These are phyloP conservation scores for Zaprionus bogoriensis DNA, from an alignment of 2,888 invertebrate genomes.

Conservation along the genomic window DNA sequence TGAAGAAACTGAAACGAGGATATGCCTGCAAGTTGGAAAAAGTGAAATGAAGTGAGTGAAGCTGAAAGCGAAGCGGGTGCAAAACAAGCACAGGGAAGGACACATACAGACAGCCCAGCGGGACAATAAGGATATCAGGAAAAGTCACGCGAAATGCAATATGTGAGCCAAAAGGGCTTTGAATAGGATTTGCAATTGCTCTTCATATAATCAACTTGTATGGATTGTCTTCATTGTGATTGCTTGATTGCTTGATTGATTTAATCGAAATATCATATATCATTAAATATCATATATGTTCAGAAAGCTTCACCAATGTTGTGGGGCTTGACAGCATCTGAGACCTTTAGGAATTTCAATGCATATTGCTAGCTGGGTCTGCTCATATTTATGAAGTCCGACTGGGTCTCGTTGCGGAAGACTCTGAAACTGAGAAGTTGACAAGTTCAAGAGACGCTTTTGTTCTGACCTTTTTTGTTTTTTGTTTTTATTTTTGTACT, in stretches of 20 bases:
- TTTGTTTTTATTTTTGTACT: constrained; percentile 53
- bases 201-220: too few species aligned
- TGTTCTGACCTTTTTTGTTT: constrained; percentile 49
- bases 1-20: constrained; percentile 44
- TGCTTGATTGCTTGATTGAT: too few species aligned
- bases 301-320: background rate
- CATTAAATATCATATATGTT: background rate
- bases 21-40: constrained; percentile 57
- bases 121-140: too few species aligned
- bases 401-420: background rate
- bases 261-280: too few species aligned
- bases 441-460: constrained; percentile 22
- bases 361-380: background rate
- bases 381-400: background rate
- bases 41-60: constrained; percentile 66
- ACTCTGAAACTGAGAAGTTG: constrained; percentile 18
- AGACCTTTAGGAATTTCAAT: too few species aligned
- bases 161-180: too few species aligned
- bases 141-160: too few species aligned
- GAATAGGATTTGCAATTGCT: too few species aligned
- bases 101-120: background rate
- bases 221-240: too few species aligned
- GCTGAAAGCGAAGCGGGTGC: background rate
- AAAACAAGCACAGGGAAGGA: background rate
- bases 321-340: too few species aligned